Percentiles rank a stretch among this genome's conserved stretches.
Evolutionary conservation across 2,888 invertebrate species (phyloP).

Genomic region (Cataglyphis cursor): DNA sequence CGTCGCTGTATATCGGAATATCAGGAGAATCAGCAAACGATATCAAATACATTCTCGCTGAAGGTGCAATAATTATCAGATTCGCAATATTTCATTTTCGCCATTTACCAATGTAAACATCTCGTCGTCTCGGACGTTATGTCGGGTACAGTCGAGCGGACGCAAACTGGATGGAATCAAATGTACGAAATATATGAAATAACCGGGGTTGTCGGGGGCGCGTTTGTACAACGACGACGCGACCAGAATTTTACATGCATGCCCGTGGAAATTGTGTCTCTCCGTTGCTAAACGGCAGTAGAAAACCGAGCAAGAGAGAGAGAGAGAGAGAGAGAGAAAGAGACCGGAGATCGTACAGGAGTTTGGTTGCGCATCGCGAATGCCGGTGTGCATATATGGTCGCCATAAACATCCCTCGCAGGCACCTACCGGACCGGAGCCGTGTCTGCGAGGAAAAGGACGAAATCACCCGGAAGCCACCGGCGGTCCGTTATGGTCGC

Average conservation of each 20-base stretch:
- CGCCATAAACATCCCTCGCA: constrained; percentile 62
- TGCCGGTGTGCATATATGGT: constrained; percentile 43
- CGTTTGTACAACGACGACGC: constrained; percentile 27
- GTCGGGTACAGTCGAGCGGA: neutral
- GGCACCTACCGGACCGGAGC: constrained; percentile 38
- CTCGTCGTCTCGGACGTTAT: constrained; percentile 33
- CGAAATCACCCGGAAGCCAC: constrained; percentile 66
- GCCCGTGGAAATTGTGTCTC: constrained; percentile 58
- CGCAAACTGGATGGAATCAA: constrained; percentile 19
- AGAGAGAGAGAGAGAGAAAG: constrained; percentile 1
- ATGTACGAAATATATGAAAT: constrained; percentile 54
- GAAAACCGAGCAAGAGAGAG: neutral
- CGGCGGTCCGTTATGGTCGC: constrained; percentile 54
- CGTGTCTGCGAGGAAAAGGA: constrained; percentile 60
- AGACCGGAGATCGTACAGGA: constrained; percentile 45
- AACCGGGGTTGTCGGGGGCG: constrained; percentile 41
- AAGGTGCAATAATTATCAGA: neutral
- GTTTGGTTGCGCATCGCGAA: constrained; percentile 36
- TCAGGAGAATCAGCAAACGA: neutral
- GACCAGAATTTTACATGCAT: constrained; percentile 58
- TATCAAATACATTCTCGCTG: neutral
- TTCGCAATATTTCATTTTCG: neutral
- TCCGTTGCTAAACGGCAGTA: constrained; percentile 52
- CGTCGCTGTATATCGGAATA: neutral
- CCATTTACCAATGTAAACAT: constrained; percentile 5